A percentile compares a stretch with the other conserved stretches of the same genome.
phyloP scores from a whole-genome alignment of 2,113 vertebrate species.

The Megaptera novaeangliae region DNA sequence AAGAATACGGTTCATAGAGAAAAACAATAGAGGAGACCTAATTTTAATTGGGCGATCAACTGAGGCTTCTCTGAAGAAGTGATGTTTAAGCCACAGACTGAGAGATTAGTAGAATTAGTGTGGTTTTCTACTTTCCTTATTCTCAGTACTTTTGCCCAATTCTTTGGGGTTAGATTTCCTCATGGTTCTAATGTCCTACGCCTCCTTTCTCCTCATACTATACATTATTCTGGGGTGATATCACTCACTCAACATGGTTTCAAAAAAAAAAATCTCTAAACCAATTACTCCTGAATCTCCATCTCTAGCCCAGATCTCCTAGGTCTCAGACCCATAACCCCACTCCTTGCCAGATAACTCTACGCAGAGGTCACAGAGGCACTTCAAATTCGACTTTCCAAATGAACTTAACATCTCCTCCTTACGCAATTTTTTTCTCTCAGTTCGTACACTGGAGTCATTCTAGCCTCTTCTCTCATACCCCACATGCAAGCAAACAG shows the following conservation, averaged over 20 bases:
- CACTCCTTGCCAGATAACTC: not conserved
- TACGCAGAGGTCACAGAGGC: not conserved
- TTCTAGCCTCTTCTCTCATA: not conserved
- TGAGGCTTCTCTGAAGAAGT: not conserved
- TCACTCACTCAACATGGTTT: not conserved
- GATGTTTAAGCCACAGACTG: not conserved
- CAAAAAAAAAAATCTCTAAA: not conserved
- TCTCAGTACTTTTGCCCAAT: not conserved
- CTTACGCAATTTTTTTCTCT: not conserved
- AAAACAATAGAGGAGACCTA: not conserved
- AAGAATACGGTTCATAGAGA: not conserved
- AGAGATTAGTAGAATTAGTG: not conserved
- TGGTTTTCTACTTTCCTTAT: not conserved
- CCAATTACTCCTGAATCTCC: not conserved
- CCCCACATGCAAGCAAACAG: not conserved
- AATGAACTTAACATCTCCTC: not conserved
- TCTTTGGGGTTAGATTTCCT: not conserved
- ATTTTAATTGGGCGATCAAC: not conserved
- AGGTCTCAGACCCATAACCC: not conserved
- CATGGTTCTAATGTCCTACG: not conserved
- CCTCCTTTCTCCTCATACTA: not conserved
- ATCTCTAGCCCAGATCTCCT: not conserved
- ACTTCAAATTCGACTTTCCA: not conserved
- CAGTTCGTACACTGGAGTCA: not conserved
- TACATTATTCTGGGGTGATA: not conserved